A percentile compares a stretch with the other conserved stretches of the same genome.
phyloP scores from a whole-genome alignment of 2,113 vertebrate genomes.

The Rana temporaria region DNA sequence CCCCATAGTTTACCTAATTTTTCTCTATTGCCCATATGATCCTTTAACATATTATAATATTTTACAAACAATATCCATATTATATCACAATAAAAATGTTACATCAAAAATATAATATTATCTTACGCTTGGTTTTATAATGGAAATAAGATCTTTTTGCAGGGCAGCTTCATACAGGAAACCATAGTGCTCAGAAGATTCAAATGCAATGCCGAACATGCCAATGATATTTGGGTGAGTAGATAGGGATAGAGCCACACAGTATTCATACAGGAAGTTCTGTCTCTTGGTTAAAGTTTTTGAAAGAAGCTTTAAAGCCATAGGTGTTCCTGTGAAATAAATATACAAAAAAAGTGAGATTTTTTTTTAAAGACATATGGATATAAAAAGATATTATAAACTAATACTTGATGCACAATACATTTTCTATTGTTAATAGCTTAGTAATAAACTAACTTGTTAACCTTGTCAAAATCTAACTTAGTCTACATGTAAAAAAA shows the following conservation, averaged over 20 bases:
- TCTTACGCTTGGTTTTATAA: slow-evolving; percentile 89
- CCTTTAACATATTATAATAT: too few relatives aligned
- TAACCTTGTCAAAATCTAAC: too few relatives aligned
- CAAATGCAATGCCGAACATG: slow-evolving; percentile 89
- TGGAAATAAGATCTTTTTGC: slow-evolving; percentile 87
- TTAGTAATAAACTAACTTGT: too few relatives aligned
- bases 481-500: too few relatives aligned
- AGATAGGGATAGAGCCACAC: slow-evolving; percentile 87
- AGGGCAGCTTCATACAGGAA: slow-evolving; percentile 88
- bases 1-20: too few relatives aligned
- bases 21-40: too few relatives aligned
- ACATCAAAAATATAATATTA: not conserved
- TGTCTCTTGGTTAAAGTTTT: slow-evolving; percentile 88
- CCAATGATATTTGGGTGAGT: slow-evolving; percentile 84
- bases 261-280: slow-evolving; percentile 92
- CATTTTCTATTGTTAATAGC: too few relatives aligned
- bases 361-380: too few relatives aligned
- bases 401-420: too few relatives aligned
- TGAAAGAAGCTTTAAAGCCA: slow-evolving; percentile 93
- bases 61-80: too few relatives aligned
- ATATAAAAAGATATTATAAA: too few relatives aligned
- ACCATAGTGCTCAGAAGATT: slow-evolving; percentile 86
- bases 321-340: slow-evolving; percentile 79
- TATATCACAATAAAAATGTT: too few relatives aligned
- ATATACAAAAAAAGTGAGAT: not conserved